Evolutionary conservation across 2,888 invertebrate genomes (phyloP).

Genomic region (Prosopocoilus inquinatus): DNA sequence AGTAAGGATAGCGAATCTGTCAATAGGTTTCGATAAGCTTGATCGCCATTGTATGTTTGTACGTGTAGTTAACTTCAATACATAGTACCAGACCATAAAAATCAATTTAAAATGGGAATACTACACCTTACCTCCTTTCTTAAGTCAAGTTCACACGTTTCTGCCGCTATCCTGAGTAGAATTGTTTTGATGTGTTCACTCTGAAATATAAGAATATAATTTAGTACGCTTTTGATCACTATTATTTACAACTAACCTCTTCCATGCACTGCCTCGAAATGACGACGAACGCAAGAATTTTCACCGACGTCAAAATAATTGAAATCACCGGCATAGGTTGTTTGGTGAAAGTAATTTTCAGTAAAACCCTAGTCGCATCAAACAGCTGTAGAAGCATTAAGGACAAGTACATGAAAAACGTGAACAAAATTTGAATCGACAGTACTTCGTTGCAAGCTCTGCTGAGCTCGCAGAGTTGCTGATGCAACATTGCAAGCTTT

Average conservation of each 20-base stretch:
- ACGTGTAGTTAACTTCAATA: too few relatives aligned
- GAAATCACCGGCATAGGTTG: too few relatives aligned
- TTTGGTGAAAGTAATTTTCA: too few relatives aligned
- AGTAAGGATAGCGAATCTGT: too few relatives aligned
- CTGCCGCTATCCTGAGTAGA: background rate
- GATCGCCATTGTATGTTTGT: too few relatives aligned
- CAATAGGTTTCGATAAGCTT: too few relatives aligned
- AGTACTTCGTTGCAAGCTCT: background rate
- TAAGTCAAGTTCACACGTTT: background rate
- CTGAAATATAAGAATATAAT: background rate
- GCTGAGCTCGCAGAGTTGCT: background rate
- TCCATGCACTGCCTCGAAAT: background rate
- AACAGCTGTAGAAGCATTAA: background rate
- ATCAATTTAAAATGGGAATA: too few relatives aligned
- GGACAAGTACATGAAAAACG: background rate
- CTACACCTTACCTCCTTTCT: background rate
- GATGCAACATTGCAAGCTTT: background rate
- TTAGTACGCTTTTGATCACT: background rate
- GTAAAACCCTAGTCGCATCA: background rate
- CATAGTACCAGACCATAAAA: too few relatives aligned
- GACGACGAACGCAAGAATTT: background rate
- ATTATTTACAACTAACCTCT: background rate
- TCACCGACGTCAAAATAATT: too few relatives aligned
- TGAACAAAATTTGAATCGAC: background rate
- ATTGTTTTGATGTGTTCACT: background rate